Conservation (phyloP, 2,888 invertebrate genomes). For the Caradrina clavipalpis region DNA sequence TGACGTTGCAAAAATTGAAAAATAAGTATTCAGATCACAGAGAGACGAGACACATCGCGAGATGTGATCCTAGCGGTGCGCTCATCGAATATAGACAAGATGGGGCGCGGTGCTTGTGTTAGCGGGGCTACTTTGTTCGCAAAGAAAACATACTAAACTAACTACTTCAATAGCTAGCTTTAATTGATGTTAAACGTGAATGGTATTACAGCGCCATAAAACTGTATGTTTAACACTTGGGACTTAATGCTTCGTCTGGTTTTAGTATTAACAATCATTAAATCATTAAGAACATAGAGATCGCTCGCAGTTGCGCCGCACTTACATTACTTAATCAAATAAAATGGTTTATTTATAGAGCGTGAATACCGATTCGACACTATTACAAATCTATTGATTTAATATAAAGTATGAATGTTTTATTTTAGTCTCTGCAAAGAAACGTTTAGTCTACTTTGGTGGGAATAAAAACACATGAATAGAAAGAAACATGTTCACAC, state of each 20-base stretch:
- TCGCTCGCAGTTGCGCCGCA: slow-evolving; percentile 15
- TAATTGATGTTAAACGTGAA: no score
- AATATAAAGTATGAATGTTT: background rate
- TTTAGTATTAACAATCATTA: no score
- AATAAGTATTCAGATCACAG: slow-evolving; percentile 81
- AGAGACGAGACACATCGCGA: slow-evolving; percentile 66
- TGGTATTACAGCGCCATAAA: no score
- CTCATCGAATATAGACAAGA: slow-evolving; percentile 67
- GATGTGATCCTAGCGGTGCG: slow-evolving; percentile 66
- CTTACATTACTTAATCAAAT: background rate
- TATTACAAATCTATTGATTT: slow-evolving; percentile 11
- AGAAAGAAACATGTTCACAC: no score
- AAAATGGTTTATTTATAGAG: slow-evolving; percentile 35
- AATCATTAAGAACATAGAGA: no score
- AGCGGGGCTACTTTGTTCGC: slow-evolving; percentile 17
- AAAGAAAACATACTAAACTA: no score
- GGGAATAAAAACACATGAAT: background rate
- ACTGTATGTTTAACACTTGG: no score
- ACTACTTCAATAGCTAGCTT: no score
- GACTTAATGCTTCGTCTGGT: no score
- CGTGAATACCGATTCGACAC: background rate
- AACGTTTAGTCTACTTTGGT: background rate
- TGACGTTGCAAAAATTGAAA: slow-evolving; percentile 80
- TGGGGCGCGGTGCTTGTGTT: slow-evolving; percentile 24
- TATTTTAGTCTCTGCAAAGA: background rate